A percentile compares a stretch with the other conserved stretches of the same genome.
phyloP scores from a whole-genome alignment of 2,888 invertebrate genomes.

The Spisula subtruncata region DNA sequence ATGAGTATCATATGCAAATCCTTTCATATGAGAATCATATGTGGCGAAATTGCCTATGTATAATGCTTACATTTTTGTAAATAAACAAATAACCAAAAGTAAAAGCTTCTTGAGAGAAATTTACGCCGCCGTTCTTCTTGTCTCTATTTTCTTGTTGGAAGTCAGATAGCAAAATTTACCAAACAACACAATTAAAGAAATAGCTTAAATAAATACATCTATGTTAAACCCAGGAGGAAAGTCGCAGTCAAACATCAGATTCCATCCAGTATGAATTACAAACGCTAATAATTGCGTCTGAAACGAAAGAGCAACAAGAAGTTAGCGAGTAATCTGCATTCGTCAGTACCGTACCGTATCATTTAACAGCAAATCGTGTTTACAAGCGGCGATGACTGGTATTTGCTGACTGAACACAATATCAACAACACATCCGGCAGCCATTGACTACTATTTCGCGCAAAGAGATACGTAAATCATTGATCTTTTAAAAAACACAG shows the following conservation, averaged over 20 bases:
- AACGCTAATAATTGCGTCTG: constrained; percentile 86
- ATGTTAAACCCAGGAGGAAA: constrained; percentile 81
- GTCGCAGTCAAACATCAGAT: constrained; percentile 78
- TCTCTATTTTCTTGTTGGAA: constrained; percentile 41
- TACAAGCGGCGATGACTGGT: too few relatives aligned
- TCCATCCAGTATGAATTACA: constrained; percentile 83
- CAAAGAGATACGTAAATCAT: too few relatives aligned
- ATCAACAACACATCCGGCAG: too few relatives aligned
- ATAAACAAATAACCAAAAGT: background rate
- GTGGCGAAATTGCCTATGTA: too few relatives aligned
- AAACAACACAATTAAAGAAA: constrained; percentile 97
- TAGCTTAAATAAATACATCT: constrained; percentile 92
- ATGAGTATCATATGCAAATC: too few relatives aligned
- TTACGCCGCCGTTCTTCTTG: background rate
- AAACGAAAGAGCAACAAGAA: constrained; percentile 50
- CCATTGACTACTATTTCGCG: too few relatives aligned
- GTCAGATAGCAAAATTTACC: constrained; percentile 96
- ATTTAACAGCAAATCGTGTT: too few relatives aligned
- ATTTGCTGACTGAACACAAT: too few relatives aligned
- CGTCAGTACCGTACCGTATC: too few relatives aligned
- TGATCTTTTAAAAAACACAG: too few relatives aligned
- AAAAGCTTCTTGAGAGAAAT: background rate
- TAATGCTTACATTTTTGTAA: background rate
- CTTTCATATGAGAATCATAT: too few relatives aligned
- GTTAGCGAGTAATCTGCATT: too few relatives aligned